These are phyloP conservation scores for Rousettus madagascariensis DNA, from an alignment of 2,797 vertebrate genomes.

Conservation along the genomic window DNA sequence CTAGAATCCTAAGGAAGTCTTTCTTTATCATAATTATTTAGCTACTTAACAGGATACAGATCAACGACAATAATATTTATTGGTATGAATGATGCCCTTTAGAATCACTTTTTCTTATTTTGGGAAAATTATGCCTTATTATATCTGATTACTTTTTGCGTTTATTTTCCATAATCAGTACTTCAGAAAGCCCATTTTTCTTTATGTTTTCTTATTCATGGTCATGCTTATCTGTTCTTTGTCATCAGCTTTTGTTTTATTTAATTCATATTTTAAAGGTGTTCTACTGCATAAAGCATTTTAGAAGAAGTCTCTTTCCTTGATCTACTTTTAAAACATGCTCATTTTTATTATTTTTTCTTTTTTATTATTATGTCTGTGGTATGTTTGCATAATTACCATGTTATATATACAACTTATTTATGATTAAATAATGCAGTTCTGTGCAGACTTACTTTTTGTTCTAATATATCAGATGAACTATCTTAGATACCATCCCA, in stretches of 20 bases:
- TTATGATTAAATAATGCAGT: neutral
- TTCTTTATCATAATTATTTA: neutral
- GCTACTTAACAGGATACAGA: neutral
- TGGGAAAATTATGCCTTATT: neutral
- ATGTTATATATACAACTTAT: neutral
- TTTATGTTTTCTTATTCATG: neutral
- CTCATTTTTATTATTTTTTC: neutral
- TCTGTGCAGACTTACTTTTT: neutral
- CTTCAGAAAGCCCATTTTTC: neutral
- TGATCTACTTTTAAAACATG: neutral
- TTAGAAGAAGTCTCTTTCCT: neutral
- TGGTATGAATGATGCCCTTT: neutral
- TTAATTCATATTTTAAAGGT: neutral
- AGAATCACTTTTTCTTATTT: neutral
- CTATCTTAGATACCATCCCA: neutral
- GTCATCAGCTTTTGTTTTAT: neutral
- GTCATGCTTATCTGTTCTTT: neutral
- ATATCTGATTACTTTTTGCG: neutral
- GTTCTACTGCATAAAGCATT: neutral
- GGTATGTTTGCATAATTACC: neutral
- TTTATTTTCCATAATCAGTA: neutral
- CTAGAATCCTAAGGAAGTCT: neutral
- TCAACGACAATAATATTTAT: neutral
- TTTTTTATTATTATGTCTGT: neutral
- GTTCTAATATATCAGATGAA: neutral